These are phyloP conservation scores for Stenoptilia bipunctidactyla DNA, from an alignment of 2,888 invertebrate species.

Conservation along the genomic window DNA sequence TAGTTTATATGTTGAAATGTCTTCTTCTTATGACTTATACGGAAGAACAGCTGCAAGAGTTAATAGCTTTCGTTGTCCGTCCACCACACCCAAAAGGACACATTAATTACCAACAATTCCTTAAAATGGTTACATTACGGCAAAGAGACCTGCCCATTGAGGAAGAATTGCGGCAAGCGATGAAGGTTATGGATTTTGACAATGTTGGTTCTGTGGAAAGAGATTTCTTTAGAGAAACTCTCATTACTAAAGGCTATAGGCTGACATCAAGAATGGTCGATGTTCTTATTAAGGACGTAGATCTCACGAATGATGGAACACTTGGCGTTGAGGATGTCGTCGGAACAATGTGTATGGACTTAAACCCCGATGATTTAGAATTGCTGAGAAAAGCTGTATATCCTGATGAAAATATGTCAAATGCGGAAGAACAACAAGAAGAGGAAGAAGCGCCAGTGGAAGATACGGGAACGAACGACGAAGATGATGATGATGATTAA, in stretches of 20 bases:
- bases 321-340: conserved; percentile 54
- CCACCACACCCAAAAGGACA: conserved; percentile 50
- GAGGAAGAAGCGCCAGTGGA: too few relatives aligned
- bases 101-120: conserved; percentile 47
- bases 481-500: too few relatives aligned
- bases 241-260: conserved; percentile 41
- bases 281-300: conserved; percentile 52
- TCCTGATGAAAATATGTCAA: conserved; percentile 16
- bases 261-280: conserved; percentile 36
- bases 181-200: conserved; percentile 43
- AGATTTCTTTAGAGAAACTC: conserved; percentile 38
- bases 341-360: conserved; percentile 55
- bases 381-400: conserved; percentile 32
- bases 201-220: conserved; percentile 38
- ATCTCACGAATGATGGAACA: conserved; percentile 51
- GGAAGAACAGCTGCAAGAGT: conserved; percentile 46
- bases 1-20: conserved; percentile 49
- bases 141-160: conserved; percentile 44
- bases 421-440: conserved; percentile 6
- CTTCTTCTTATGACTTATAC: conserved; percentile 48
- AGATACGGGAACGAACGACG: too few relatives aligned
- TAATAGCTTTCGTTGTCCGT: conserved; percentile 42
- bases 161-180: conserved; percentile 43
- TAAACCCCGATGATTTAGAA: conserved; percentile 46
- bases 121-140: conserved; percentile 48